A percentile compares a stretch with the other conserved stretches of the same genome.
phyloP scores from a whole-genome alignment of 2,797 vertebrate species.

The Helicolenus hilgendorfi region DNA sequence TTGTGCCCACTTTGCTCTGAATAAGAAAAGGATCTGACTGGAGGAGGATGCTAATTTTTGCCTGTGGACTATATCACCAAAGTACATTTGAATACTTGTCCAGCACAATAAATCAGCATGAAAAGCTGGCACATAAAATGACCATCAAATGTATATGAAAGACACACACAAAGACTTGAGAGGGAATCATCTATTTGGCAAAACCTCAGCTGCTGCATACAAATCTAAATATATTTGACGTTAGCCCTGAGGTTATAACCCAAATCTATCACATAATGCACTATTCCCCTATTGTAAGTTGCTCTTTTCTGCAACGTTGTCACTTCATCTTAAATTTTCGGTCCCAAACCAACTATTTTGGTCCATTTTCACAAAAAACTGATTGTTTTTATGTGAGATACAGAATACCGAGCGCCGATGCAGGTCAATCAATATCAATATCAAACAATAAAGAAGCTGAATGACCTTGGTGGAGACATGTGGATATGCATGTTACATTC shows the following conservation, averaged over 20 bases:
- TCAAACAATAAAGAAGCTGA: constrained; percentile 17
- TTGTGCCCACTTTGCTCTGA: background rate
- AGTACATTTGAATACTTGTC: background rate
- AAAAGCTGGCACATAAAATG: background rate
- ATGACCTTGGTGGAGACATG: constrained; percentile 41
- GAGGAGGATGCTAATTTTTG: background rate
- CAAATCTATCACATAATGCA: constrained; percentile 26
- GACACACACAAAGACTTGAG: background rate
- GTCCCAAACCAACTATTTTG: background rate
- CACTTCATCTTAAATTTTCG: background rate
- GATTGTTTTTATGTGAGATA: background rate
- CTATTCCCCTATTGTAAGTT: background rate
- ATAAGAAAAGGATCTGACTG: background rate
- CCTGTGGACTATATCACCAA: background rate
- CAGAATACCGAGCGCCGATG: background rate
- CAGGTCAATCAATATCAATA: constrained; percentile 15
- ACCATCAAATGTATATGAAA: background rate
- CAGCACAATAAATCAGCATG: background rate
- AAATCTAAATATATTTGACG: constrained; percentile 26
- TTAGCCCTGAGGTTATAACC: constrained; percentile 25
- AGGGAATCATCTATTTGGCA: background rate
- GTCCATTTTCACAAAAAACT: background rate
- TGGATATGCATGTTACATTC: constrained; percentile 21
- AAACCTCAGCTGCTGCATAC: background rate
- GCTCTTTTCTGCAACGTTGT: background rate